phyloP scores from a whole-genome alignment of 2,113 vertebrate genomes.

The Scopus umbretta region DNA sequence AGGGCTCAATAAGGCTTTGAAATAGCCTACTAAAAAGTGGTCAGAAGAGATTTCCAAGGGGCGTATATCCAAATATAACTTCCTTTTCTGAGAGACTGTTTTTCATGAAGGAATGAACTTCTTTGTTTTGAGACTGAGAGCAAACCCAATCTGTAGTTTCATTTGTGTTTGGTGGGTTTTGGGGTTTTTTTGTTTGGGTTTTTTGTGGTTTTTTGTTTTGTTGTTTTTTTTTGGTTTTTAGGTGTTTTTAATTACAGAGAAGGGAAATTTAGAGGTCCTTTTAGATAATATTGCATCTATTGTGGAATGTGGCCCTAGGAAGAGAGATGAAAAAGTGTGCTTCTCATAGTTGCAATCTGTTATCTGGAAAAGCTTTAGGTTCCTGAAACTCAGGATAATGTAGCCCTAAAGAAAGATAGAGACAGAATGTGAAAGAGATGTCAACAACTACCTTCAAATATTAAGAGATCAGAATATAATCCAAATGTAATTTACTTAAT shows the following conservation, averaged over 20 bases:
- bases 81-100: background rate
- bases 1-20: background rate
- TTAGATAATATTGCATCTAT: background rate
- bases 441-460: background rate
- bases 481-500: background rate
- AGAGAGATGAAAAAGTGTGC: background rate
- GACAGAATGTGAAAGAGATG: background rate
- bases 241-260: background rate
- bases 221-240: too few relatives aligned
- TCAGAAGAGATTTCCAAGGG: background rate
- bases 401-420: background rate
- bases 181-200: too few relatives aligned
- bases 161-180: too few relatives aligned
- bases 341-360: background rate
- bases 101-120: background rate
- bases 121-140: background rate
- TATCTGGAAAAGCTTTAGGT: background rate
- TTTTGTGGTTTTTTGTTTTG: too few relatives aligned
- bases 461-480: background rate
- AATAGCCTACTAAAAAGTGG: background rate
- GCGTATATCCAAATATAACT: background rate
- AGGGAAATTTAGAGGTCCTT: background rate
- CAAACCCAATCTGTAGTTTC: background rate
- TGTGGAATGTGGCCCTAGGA: background rate
- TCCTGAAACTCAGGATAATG: background rate